Evolutionary conservation across 2,888 invertebrate genomes (phyloP).

Genomic region (Pollenia labialis): DNA sequence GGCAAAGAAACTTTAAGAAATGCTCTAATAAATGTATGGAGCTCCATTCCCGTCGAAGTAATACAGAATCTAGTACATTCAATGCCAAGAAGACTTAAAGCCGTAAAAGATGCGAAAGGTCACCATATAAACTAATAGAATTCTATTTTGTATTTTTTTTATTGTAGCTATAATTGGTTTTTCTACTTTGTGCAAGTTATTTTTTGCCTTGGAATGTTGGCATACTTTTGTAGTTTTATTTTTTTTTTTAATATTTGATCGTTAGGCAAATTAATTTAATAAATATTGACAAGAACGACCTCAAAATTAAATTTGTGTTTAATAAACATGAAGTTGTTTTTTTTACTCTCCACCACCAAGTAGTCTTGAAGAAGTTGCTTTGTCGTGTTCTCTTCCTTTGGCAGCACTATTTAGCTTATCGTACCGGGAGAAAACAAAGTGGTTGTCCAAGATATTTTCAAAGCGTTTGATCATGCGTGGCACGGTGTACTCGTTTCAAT

Average conservation of each 20-base stretch:
- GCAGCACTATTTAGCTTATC: too few species aligned
- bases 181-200: neutral
- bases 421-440: too few species aligned
- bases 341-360: too few species aligned
- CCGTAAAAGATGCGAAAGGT: neutral
- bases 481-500: too few species aligned
- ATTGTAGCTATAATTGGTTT: neutral
- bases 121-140: neutral
- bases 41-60: conserved; percentile 13
- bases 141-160: neutral
- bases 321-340: too few species aligned
- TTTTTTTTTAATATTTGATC: neutral
- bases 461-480: too few species aligned
- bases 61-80: conserved; percentile 5
- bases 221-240: neutral
- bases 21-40: neutral
- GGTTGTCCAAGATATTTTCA: too few species aligned
- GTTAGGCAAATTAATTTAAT: too few species aligned
- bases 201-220: neutral
- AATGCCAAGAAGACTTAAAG: neutral
- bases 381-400: too few species aligned
- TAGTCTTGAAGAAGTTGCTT: too few species aligned
- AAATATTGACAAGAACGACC: too few species aligned
- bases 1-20: neutral
- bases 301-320: too few species aligned